phyloP scores from a whole-genome alignment of 2,888 invertebrate species.

The Acleris cristana region DNA sequence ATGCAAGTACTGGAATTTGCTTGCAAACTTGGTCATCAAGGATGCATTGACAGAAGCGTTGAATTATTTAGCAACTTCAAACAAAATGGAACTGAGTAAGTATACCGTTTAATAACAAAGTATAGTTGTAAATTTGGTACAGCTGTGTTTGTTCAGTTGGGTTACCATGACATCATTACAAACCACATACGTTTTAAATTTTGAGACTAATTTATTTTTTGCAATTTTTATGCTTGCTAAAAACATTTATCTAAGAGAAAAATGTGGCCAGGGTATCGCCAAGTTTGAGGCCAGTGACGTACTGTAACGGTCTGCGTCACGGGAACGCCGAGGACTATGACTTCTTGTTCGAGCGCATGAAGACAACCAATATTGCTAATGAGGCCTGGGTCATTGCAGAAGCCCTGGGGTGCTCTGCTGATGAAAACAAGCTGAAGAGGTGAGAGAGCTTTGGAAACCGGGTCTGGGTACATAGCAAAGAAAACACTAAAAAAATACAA shows the following conservation, averaged over 20 bases:
- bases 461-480: neutral
- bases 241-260: no score
- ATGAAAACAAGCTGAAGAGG: conserved; percentile 80
- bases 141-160: no score
- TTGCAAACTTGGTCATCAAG: conserved; percentile 84
- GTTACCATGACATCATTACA: no score
- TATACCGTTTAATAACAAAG: conserved; percentile 16
- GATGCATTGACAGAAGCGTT: conserved; percentile 74
- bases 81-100: conserved; percentile 64
- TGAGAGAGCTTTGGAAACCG: conserved; percentile 50
- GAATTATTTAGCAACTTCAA: conserved; percentile 56
- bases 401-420: conserved; percentile 85
- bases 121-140: neutral
- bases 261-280: conserved; percentile 58
- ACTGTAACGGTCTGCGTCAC: conserved; percentile 85
- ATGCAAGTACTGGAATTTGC: conserved; percentile 84
- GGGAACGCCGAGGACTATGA: conserved; percentile 85
- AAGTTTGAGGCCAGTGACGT: conserved; percentile 82
- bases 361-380: conserved; percentile 81
- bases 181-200: no score
- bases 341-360: conserved; percentile 85
- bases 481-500: no score
- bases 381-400: conserved; percentile 85
- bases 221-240: no score
- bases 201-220: no score